These are phyloP conservation scores for Coccyzus lansbergi DNA, from an alignment of 2,797 vertebrate genomes.

Conservation along the genomic window DNA sequence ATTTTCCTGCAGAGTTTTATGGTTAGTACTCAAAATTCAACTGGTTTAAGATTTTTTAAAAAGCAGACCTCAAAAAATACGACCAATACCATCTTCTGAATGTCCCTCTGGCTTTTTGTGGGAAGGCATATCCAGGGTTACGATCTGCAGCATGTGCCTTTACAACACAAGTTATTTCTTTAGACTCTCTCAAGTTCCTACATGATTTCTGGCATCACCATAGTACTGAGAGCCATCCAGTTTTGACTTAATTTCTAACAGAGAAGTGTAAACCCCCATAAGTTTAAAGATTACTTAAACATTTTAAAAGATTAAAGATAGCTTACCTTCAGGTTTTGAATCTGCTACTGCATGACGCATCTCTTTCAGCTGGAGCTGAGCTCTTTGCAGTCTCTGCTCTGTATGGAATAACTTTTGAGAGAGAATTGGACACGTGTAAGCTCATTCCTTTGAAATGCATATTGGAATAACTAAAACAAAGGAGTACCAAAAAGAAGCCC, in stretches of 20 bases:
- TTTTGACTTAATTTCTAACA: neutral
- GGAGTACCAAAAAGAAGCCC: neutral
- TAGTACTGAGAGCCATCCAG: neutral
- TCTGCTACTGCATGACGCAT: conserved; percentile 90
- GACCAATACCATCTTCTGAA: neutral
- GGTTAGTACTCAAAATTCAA: neutral
- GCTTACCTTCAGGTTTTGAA: conserved; percentile 95
- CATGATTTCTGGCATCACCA: neutral
- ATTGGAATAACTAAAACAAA: neutral
- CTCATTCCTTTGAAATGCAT: conserved; percentile 11
- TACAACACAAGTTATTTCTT: neutral
- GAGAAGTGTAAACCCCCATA: neutral
- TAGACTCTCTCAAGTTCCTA: neutral
- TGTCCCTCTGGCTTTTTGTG: neutral
- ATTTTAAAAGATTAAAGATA: neutral
- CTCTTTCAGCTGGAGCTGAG: conserved; percentile 91
- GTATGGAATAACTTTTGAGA: conserved; percentile 89
- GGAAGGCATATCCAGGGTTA: neutral
- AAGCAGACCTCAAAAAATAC: neutral
- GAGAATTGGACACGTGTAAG: conserved; percentile 23
- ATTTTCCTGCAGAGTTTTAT: neutral
- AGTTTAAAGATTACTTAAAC: too few species aligned
- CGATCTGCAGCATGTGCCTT: neutral
- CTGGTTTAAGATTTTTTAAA: neutral
- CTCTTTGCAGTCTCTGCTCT: conserved; percentile 91